These are phyloP conservation scores for Carlito syrichta DNA, from an alignment of 2,113 vertebrate genomes.

Conservation along the genomic window DNA sequence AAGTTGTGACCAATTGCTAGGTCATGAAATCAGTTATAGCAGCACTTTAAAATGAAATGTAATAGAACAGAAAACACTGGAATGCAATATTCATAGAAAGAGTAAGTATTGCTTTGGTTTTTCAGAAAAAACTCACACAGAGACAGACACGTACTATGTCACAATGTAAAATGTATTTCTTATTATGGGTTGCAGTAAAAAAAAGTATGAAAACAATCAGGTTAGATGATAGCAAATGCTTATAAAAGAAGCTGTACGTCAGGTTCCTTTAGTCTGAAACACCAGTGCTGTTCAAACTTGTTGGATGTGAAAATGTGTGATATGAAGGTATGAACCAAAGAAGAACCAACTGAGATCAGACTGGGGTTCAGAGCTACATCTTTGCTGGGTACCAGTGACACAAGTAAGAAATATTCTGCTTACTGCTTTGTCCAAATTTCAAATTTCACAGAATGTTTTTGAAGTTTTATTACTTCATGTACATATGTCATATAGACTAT, in stretches of 20 bases:
- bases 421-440: conserved; percentile 39
- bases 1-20: not conserved
- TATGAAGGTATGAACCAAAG: not conserved
- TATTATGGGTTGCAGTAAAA: not conserved
- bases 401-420: conserved; percentile 20
- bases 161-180: not conserved
- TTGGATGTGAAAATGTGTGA: not conserved
- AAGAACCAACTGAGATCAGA: not conserved
- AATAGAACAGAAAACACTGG: not conserved
- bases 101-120: not conserved
- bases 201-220: not conserved
- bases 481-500: not conserved
- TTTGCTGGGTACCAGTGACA: not conserved
- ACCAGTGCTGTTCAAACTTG: not conserved
- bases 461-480: conserved; percentile 9
- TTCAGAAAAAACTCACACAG: not conserved
- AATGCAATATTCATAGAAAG: not conserved
- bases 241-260: not conserved
- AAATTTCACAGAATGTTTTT: conserved; percentile 20
- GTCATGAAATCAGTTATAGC: not conserved
- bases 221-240: conserved; percentile 30
- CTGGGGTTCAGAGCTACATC: not conserved
- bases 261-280: conserved; percentile 12
- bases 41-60: not conserved
- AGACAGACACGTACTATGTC: not conserved